Conservation (phyloP, 2,113 vertebrate genomes). For the Pelusios castaneus region DNA sequence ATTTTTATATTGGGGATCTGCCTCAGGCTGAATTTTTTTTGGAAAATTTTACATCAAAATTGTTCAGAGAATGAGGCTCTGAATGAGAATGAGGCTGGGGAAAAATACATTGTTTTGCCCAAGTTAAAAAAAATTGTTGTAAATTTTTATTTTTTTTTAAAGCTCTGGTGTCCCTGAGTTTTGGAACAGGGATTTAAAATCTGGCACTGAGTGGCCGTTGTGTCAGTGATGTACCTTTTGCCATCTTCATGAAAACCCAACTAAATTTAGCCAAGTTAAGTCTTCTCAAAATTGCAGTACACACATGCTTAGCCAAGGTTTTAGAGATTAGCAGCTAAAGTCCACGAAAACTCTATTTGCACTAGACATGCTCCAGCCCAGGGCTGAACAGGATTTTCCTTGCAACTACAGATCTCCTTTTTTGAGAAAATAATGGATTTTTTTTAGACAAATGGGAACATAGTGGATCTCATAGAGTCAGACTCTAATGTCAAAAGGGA, state of each 20-base stretch:
- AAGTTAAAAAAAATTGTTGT: not conserved
- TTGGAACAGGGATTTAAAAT: not conserved
- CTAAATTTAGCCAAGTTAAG: not conserved
- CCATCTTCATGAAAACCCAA: not conserved
- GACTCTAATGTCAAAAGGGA: too few species aligned
- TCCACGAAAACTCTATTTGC: not conserved
- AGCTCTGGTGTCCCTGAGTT: not conserved
- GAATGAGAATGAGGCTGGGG: not conserved
- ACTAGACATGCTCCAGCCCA: not conserved
- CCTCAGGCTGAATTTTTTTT: not conserved
- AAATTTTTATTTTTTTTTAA: not conserved
- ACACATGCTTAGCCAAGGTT: fast-evolving
- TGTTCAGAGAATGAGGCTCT: not conserved
- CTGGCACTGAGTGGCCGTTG: not conserved
- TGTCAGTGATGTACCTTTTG: not conserved
- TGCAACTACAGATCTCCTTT: too few species aligned
- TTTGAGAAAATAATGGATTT: too few species aligned
- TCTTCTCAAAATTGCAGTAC: not conserved
- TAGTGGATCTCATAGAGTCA: too few species aligned
- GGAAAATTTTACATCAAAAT: not conserved
- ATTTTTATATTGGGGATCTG: not conserved
- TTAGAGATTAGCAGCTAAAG: not conserved
- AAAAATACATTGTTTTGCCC: not conserved
- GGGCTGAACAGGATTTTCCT: not conserved
- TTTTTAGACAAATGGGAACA: too few species aligned